Evolutionary conservation across 2,113 vertebrate genomes (phyloP).

Genomic region (Caranx ignobilis): DNA sequence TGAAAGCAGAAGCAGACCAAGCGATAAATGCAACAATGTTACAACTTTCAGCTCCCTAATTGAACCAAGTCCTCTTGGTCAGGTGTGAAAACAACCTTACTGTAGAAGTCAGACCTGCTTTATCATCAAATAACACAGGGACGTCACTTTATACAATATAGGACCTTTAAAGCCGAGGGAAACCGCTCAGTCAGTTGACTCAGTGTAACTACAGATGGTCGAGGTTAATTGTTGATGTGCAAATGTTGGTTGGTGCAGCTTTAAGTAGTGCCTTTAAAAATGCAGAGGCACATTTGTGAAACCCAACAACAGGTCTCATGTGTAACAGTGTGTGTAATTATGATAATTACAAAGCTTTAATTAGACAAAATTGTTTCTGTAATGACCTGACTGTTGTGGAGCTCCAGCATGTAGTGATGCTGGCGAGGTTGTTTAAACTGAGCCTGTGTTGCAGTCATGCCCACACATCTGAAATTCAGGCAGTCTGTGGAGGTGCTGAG

Average conservation of each 20-base stretch:
- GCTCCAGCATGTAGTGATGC: background rate
- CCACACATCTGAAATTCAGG: slow-evolving; percentile 15
- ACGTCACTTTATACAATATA: too few relatives aligned
- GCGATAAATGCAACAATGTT: too few relatives aligned
- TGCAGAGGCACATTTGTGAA: background rate
- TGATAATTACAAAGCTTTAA: slow-evolving; percentile 24
- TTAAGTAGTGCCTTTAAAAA: slow-evolving; percentile 3
- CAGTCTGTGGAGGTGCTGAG: slow-evolving; percentile 18
- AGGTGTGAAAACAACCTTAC: too few relatives aligned
- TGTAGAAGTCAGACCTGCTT: too few relatives aligned
- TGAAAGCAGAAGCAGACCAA: too few relatives aligned
- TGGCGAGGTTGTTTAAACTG: slow-evolving; percentile 1
- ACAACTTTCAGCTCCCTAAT: too few relatives aligned
- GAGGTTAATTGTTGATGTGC: background rate
- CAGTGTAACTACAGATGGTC: background rate
- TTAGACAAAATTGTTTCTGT: background rate
- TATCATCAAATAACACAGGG: too few relatives aligned
- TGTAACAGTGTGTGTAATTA: background rate
- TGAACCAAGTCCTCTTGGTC: too few relatives aligned
- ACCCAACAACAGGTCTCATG: background rate
- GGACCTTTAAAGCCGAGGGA: background rate
- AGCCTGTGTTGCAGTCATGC: background rate
- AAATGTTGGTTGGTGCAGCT: background rate
- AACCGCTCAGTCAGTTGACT: background rate
- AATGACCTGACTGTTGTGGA: slow-evolving; percentile 18